phyloP scores from a whole-genome alignment of 1,140 invertebrate species.

The Hycleus phaleratus region DNA sequence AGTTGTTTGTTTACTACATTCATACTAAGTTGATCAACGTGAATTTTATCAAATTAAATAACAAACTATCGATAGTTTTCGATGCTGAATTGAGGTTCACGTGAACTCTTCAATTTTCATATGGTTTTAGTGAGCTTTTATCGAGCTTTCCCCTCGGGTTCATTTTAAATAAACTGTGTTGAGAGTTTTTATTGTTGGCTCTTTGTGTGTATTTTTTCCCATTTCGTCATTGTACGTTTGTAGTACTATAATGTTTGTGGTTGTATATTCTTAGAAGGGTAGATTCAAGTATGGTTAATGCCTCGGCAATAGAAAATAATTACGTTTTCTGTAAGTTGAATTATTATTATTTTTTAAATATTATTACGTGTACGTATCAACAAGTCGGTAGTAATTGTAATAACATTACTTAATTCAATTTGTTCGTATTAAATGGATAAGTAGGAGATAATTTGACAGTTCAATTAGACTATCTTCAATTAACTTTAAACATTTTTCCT shows the following conservation, averaged over 20 bases:
- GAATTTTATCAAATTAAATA: too few species aligned
- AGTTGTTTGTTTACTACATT: too few species aligned
- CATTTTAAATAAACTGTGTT: too few species aligned
- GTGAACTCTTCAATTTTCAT: too few species aligned
- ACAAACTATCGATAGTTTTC: too few species aligned
- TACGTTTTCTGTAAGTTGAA: constrained; percentile 2
- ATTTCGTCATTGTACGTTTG: too few species aligned
- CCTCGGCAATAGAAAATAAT: not conserved
- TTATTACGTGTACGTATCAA: not conserved
- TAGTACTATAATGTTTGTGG: constrained; percentile 4
- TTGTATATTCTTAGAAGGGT: not conserved
- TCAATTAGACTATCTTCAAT: constrained; percentile 10
- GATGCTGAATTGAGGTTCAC: too few species aligned
- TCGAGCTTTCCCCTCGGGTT: too few species aligned
- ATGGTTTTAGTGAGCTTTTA: too few species aligned
- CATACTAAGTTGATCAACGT: too few species aligned
- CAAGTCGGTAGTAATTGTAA: constrained; percentile 1
- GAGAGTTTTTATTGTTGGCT: too few species aligned
- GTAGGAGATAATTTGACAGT: constrained; percentile 12
- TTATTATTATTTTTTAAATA: constrained; percentile 3
- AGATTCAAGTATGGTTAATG: constrained; percentile 1
- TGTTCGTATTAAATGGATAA: constrained; percentile 9
- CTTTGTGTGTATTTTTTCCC: too few species aligned
- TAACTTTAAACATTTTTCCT: not conserved
- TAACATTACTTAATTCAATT: constrained; percentile 9